These are phyloP conservation scores for Pluvianellus socialis DNA, from an alignment of 2,113 vertebrate genomes.

Conservation along the genomic window DNA sequence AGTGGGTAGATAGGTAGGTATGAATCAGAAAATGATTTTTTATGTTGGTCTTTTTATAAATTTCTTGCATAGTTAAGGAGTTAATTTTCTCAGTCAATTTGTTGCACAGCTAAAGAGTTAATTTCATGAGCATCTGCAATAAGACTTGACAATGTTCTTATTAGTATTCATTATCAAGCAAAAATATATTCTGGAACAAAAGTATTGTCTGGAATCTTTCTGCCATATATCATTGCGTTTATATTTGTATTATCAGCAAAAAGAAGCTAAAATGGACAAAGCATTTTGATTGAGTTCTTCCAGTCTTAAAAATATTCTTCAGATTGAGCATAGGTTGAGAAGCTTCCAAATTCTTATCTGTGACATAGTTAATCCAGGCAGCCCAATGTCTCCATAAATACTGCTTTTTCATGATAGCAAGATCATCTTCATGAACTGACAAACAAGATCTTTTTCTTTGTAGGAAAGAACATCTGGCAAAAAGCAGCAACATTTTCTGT, in stretches of 20 bases:
- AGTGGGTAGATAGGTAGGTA: background rate
- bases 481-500: background rate
- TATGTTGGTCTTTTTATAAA: background rate
- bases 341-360: background rate
- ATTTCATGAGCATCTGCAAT: background rate
- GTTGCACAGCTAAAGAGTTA: background rate
- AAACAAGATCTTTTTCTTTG: background rate
- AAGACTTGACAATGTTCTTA: background rate
- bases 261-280: background rate
- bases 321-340: background rate
- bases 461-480: background rate
- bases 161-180: background rate
- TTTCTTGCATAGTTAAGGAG: background rate
- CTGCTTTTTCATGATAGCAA: background rate
- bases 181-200: background rate
- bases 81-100: background rate
- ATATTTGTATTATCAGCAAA: background rate
- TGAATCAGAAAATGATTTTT: background rate
- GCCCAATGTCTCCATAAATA: background rate
- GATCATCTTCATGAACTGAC: background rate
- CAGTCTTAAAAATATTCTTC: background rate
- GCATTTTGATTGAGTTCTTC: background rate
- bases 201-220: background rate
- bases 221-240: background rate
- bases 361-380: background rate